These are phyloP conservation scores for Agrochola litura DNA, from an alignment of 2,888 invertebrate species.

Conservation along the genomic window DNA sequence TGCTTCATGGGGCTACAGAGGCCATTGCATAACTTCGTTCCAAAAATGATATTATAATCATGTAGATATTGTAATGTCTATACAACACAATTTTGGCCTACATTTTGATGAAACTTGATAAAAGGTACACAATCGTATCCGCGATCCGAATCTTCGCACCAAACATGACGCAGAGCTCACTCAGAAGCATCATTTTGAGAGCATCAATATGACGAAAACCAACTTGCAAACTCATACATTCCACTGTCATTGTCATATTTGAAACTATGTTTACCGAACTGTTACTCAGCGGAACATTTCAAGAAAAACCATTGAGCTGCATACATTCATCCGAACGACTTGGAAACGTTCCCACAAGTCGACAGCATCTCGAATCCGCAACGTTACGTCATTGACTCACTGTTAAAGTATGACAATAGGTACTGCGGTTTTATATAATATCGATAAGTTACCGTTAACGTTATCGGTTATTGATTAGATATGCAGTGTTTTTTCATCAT, in stretches of 20 bases:
- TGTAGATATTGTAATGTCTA: not conserved
- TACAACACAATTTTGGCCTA: not conserved
- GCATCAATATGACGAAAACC: not conserved
- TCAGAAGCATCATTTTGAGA: not conserved
- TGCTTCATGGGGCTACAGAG: no score
- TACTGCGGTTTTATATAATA: constrained; percentile 62
- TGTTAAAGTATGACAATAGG: constrained; percentile 65
- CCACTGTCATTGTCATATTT: not conserved
- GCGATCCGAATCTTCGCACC: not conserved
- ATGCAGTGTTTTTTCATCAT: not conserved
- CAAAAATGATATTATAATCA: no score
- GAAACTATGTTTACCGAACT: not conserved
- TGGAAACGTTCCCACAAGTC: constrained; percentile 63
- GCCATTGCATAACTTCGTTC: no score
- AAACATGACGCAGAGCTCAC: not conserved
- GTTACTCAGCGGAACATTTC: not conserved
- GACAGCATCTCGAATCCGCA: constrained; percentile 57
- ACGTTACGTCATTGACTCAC: constrained; percentile 63
- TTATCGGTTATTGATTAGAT: constrained; percentile 53
- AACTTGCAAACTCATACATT: constrained; percentile 1
- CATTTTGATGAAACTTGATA: not conserved
- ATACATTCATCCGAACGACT: constrained; percentile 41
- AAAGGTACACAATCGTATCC: not conserved
- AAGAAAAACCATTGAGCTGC: constrained; percentile 13
- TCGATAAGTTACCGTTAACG: constrained; percentile 58